These are phyloP conservation scores for Platorchestia sp. DNA, from an alignment of 1,140 invertebrate genomes.

Conservation along the genomic window DNA sequence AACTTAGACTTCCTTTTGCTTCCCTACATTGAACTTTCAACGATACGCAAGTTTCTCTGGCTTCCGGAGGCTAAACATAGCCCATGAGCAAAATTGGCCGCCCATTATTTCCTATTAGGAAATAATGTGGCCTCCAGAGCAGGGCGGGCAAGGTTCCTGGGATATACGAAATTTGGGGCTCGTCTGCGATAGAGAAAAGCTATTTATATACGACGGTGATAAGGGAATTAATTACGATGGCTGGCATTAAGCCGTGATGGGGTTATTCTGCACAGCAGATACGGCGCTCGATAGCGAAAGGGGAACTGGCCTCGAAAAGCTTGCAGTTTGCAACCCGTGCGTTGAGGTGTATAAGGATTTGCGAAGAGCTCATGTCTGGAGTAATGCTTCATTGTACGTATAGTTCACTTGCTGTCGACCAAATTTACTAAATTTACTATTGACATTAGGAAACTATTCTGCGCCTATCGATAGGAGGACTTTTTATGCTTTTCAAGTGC, in stretches of 20 bases:
- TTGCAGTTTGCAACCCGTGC: not conserved
- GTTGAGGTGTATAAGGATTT: not conserved
- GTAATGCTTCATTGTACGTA: not conserved
- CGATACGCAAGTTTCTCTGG: not conserved
- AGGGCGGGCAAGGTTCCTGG: not conserved
- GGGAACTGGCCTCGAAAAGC: conserved; percentile 6
- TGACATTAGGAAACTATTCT: too few species aligned
- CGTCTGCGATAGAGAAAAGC: conserved; percentile 47
- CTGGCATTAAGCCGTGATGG: conserved; percentile 51
- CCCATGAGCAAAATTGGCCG: not conserved
- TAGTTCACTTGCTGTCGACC: too few species aligned
- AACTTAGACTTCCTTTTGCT: not conserved
- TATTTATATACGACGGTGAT: conserved; percentile 53
- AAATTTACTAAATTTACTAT: too few species aligned
- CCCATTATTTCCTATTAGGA: conserved; percentile 30
- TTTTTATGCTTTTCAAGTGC: too few species aligned
- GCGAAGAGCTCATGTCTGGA: not conserved
- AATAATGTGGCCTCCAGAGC: not conserved
- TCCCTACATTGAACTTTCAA: not conserved
- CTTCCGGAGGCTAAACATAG: not conserved
- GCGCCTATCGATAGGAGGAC: too few species aligned
- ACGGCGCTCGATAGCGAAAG: conserved; percentile 22
- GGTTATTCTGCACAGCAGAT: conserved; percentile 44
- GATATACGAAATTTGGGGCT: conserved; percentile 42
- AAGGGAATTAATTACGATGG: conserved; percentile 52